phyloP scores from a whole-genome alignment of 2,113 vertebrate genomes.

The Gnathonemus echidnorhynchus region DNA sequence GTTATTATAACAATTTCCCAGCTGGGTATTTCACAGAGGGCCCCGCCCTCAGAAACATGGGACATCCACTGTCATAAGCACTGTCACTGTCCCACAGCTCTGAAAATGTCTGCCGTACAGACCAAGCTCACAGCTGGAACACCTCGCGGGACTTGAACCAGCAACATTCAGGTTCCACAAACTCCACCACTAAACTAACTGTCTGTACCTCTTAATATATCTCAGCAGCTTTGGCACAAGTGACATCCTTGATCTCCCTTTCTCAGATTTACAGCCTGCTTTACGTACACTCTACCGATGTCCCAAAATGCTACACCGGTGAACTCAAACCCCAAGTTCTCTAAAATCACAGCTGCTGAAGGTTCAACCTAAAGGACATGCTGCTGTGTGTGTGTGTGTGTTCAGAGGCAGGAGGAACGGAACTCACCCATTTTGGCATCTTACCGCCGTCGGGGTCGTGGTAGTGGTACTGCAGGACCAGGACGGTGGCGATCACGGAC shows the following conservation, averaged over 20 bases:
- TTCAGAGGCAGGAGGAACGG: not conserved
- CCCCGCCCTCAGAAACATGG: too few species aligned
- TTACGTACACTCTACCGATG: not conserved
- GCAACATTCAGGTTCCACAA: not conserved
- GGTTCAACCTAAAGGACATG: conserved; percentile 8
- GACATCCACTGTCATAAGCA: not conserved
- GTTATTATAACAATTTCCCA: not conserved
- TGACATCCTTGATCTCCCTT: not conserved
- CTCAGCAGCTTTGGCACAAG: not conserved
- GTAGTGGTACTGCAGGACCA: conserved; percentile 84
- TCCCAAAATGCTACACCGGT: too few species aligned
- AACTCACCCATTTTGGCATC: conserved; percentile 87
- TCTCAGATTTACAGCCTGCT: not conserved
- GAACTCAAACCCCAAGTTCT: not conserved
- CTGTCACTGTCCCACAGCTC: not conserved
- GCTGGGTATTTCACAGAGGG: not conserved
- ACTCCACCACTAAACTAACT: not conserved
- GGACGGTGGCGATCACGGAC: conserved; percentile 81
- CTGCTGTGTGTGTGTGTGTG: not conserved
- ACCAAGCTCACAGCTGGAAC: not conserved
- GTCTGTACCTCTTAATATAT: not conserved
- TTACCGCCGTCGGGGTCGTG: conserved; percentile 81
- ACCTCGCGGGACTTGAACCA: not conserved
- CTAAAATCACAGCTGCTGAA: not conserved
- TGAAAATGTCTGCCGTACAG: not conserved